Conservation (phyloP, 2,797 vertebrate genomes). For the Onychomys leucogaster region DNA sequence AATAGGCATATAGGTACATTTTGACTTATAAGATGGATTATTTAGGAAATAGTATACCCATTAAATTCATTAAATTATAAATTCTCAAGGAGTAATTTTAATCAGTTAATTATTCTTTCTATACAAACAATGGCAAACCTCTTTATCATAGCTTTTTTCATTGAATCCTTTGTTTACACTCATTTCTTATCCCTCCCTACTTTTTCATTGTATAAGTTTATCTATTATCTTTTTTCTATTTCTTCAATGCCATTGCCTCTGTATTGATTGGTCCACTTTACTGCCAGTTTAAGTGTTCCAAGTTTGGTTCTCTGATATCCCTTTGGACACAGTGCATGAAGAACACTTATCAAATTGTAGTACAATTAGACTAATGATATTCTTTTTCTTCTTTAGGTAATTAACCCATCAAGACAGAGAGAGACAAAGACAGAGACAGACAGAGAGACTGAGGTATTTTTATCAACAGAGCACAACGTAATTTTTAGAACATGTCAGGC, state of each 20-base stretch:
- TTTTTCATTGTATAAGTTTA: not conserved
- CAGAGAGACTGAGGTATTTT: not conserved
- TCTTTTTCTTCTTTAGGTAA: not conserved
- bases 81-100: not conserved
- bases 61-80: not conserved
- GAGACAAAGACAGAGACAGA: not conserved
- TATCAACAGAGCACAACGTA: not conserved
- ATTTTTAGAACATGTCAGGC: not conserved
- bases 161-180: not conserved
- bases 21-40: not conserved
- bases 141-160: not conserved
- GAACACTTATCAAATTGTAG: not conserved
- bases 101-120: not conserved
- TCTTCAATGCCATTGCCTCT: not conserved
- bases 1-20: not conserved
- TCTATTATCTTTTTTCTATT: not conserved
- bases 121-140: not conserved
- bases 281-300: not conserved
- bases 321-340: slow-evolving; percentile 23
- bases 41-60: not conserved
- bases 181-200: fast-evolving
- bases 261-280: not conserved
- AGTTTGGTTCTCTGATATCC: not conserved
- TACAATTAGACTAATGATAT: not conserved
- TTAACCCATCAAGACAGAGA: not conserved